Base-by-base conservation (phyloP, 2,797 vertebrate species). In the Anolis apletophallus region DNA sequence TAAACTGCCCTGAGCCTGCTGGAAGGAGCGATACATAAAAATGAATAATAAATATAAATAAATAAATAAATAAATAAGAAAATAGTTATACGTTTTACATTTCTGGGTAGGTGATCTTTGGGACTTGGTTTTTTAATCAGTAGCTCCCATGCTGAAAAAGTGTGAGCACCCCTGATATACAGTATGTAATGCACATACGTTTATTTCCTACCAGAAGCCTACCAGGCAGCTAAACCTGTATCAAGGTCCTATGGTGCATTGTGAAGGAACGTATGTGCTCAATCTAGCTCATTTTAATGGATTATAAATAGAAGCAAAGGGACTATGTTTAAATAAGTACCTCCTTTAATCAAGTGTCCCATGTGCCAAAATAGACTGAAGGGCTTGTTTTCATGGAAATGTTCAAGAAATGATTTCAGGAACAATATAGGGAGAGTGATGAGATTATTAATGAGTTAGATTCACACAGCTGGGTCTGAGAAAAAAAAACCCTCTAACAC, bases 371-470 rank as follows among this genome's bases (percentile, higher is more conserved):
- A 94, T 92, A 93, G 93, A 92, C 84, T 92, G 84, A 85, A 92
- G 80, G 91, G 74, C 85, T 93, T 77, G 67, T 94, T 95, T 93
- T 90, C 89, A 91, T 92, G 87, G 87, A 91, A 84, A 91, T 88
- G 74, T 88, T 91, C 89, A 8, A 61, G 46, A 46, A 94, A 92
- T 92, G 94, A 90, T 91, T 93, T 81, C 88, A 93, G 94, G 93
- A 93, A 90, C 92, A 88, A 94, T 94, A 88, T 29, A 88, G 87
- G 90, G 87, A 94, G 92, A 91, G 91, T 88, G 94, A 95, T 95
- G 92, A 95, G 88, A 94, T 90, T 89, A 94, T 95, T 93, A 92
- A 73, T 92, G 94, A 95, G 94, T 94, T 91, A 93, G 93, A 90
- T 87, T 92, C 92, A 83, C 88, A 90, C 88, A 94, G 85, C 94